phyloP scores from a whole-genome alignment of 2,888 invertebrate genomes.

The Pollenia griseotomentosa region DNA sequence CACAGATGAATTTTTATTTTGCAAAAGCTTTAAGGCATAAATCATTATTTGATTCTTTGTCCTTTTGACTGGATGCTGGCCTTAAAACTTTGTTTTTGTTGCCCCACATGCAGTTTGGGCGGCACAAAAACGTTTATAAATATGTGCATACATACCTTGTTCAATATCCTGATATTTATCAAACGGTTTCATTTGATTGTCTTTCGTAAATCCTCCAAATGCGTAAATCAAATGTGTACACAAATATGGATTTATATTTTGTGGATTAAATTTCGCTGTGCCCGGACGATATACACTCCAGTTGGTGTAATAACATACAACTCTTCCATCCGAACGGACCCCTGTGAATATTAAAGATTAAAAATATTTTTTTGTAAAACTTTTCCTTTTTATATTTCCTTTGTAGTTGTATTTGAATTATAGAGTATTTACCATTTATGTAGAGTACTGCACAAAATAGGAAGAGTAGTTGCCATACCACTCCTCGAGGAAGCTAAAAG shows the following conservation, averaged over 20 bases:
- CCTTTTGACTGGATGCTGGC: conserved; percentile 32
- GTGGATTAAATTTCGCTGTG: conserved; percentile 95
- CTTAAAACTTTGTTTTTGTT: conserved; percentile 12
- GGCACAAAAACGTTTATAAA: background rate
- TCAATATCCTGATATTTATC: conserved; percentile 98
- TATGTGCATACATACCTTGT: conserved; percentile 88
- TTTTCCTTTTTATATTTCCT: conserved; percentile 10
- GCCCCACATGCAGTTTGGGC: background rate
- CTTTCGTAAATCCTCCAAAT: conserved; percentile 96
- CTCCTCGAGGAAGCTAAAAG: conserved; percentile 82
- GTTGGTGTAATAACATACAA: conserved; percentile 97
- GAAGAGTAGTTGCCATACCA: conserved; percentile 82
- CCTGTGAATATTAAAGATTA: conserved; percentile 76
- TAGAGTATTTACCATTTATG: conserved; percentile 80
- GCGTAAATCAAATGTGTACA: conserved; percentile 97
- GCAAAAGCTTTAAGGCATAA: conserved; percentile 57
- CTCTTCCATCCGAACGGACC: conserved; percentile 87
- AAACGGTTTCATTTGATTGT: conserved; percentile 95
- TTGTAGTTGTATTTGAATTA: conserved; percentile 9
- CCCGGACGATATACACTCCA: conserved; percentile 97
- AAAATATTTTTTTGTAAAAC: background rate
- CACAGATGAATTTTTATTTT: conserved; percentile 5
- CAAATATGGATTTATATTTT: conserved; percentile 97
- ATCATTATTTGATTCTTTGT: conserved; percentile 60
- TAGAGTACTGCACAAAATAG: conserved; percentile 80